These are phyloP conservation scores for Silurus lanzhouensis DNA, from an alignment of 2,797 vertebrate genomes.

Conservation along the genomic window DNA sequence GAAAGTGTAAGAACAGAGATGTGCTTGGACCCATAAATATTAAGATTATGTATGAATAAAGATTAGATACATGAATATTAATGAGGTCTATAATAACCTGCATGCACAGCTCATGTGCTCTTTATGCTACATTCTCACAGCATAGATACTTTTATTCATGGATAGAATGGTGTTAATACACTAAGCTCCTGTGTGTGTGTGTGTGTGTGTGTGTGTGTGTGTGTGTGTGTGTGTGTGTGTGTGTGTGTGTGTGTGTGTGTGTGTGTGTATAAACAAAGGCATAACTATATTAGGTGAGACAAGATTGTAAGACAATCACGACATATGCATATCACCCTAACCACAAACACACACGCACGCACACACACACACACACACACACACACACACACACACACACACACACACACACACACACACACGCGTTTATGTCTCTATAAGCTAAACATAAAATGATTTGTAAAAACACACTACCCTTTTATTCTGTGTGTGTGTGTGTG, in stretches of 20 bases:
- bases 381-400: slow-evolving; percentile 11
- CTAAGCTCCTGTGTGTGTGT: background rate
- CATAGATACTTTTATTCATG: background rate
- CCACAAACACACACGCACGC: slow-evolving; percentile 2
- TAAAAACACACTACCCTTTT: background rate
- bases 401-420: slow-evolving; percentile 10
- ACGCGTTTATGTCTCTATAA: background rate
- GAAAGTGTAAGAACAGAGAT: background rate
- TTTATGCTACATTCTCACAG: slow-evolving; percentile 79
- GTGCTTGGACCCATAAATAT: slow-evolving; percentile 14
- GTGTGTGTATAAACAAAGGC: slow-evolving; percentile 11
- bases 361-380: background rate
- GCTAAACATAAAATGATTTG: background rate
- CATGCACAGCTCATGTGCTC: slow-evolving; percentile 79
- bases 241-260: slow-evolving; percentile 1
- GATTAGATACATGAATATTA: slow-evolving; percentile 15
- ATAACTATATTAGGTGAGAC: background rate
- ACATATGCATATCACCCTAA: background rate
- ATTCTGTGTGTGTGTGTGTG: background rate
- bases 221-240: slow-evolving; percentile 2
- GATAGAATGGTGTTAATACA: background rate
- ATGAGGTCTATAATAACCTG: slow-evolving; percentile 48
- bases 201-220: slow-evolving; percentile 11
- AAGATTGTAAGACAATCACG: background rate
- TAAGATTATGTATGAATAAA: slow-evolving; percentile 19